These are phyloP conservation scores for Amphipyra tragopoginis DNA, from an alignment of 2,888 invertebrate genomes.

Conservation along the genomic window DNA sequence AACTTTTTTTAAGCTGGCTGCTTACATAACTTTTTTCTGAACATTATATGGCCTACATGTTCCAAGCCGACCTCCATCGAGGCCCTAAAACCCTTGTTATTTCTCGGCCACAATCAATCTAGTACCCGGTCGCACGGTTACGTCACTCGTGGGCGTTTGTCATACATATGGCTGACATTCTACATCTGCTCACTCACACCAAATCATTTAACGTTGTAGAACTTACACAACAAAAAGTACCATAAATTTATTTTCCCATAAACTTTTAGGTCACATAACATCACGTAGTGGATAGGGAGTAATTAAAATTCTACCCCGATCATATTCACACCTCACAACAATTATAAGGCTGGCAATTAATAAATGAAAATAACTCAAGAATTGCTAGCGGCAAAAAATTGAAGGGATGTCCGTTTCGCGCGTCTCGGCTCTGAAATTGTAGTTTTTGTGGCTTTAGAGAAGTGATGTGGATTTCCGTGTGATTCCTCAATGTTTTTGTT, in stretches of 20 bases:
- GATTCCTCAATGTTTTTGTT: conserved; percentile 36
- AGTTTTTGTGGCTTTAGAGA: conserved; percentile 39
- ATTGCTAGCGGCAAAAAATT: conserved; percentile 58
- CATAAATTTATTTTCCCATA: conserved; percentile 75
- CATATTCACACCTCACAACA: conserved; percentile 77
- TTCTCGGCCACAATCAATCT: conserved; percentile 56
- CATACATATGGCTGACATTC: conserved; percentile 61
- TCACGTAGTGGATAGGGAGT: conserved; percentile 80
- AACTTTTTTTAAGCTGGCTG: too few species aligned
- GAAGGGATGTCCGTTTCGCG: conserved; percentile 53
- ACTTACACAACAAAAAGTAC: conserved; percentile 42
- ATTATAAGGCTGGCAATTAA: conserved; percentile 66
- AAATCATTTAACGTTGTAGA: conserved; percentile 29
- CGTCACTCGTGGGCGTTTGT: conserved; percentile 80
- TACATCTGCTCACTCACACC: conserved; percentile 49
- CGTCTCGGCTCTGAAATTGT: conserved; percentile 30
- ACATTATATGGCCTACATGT: not conserved
- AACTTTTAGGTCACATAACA: conserved; percentile 84
- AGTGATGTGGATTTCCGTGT: conserved; percentile 50
- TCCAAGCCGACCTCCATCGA: conserved; percentile 32
- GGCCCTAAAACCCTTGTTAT: conserved; percentile 53
- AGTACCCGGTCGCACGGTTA: conserved; percentile 64
- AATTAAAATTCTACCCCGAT: conserved; percentile 84
- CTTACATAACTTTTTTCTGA: not conserved
- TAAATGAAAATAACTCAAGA: conserved; percentile 61